These are phyloP conservation scores for Alloplasta piceator DNA, from an alignment of 2,888 invertebrate species.

Conservation along the genomic window DNA sequence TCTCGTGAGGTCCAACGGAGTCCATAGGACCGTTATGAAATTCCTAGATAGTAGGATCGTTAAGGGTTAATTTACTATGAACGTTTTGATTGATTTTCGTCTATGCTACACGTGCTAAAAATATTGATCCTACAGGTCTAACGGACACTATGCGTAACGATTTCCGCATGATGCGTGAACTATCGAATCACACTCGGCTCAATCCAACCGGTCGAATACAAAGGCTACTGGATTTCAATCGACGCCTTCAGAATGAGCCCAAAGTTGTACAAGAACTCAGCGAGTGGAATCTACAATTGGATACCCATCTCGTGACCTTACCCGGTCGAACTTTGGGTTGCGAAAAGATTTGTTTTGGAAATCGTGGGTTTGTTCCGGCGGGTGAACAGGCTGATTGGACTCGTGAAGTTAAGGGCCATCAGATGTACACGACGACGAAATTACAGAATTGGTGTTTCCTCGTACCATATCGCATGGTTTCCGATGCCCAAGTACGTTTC, in stretches of 20 bases:
- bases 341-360: constrained; percentile 87
- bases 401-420: constrained; percentile 85
- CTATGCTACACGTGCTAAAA: too few species aligned
- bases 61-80: too few species aligned
- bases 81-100: too few species aligned
- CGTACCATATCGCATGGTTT: constrained; percentile 72
- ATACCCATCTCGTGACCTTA: constrained; percentile 86
- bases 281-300: constrained; percentile 90
- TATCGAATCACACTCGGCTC: constrained; percentile 90
- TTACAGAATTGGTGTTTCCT: constrained; percentile 83
- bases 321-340: constrained; percentile 87
- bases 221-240: constrained; percentile 88
- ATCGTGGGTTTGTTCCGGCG: constrained; percentile 82
- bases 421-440: constrained; percentile 81
- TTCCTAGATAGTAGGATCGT: too few species aligned
- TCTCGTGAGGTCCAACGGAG: too few species aligned
- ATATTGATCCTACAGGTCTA: constrained; percentile 80
- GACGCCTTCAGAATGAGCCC: constrained; percentile 84
- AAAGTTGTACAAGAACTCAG: constrained; percentile 86
- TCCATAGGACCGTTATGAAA: too few species aligned
- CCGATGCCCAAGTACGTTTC: constrained; percentile 75
- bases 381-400: constrained; percentile 92
- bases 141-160: constrained; percentile 88
- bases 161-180: constrained; percentile 88
- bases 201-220: constrained; percentile 88